phyloP scores from a whole-genome alignment of 1,140 invertebrate species.

The Drosophila parvula region DNA sequence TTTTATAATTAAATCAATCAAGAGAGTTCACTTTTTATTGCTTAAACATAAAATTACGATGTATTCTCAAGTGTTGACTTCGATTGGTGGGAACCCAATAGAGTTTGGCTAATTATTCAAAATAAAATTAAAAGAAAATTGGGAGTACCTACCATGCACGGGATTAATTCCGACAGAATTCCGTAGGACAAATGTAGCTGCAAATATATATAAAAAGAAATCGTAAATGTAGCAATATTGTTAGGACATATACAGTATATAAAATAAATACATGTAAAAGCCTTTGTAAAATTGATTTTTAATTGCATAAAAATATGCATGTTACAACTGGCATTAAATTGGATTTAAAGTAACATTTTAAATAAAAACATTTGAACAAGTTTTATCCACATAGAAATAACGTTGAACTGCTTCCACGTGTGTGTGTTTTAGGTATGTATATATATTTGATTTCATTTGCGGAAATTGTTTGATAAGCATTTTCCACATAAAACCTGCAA shows the following conservation, averaged over 20 bases:
- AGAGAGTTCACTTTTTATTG: slow-evolving; percentile 7
- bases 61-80: neutral
- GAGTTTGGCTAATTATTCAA: neutral
- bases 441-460: slow-evolving; percentile 35
- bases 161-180: neutral
- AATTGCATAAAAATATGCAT: neutral
- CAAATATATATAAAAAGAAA: neutral
- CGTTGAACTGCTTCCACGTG: neutral
- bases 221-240: neutral
- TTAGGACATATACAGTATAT: neutral
- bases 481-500: slow-evolving; percentile 21
- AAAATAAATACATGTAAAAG: neutral
- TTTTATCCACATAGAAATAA: slow-evolving; percentile 13
- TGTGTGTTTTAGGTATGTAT: neutral
- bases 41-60: neutral
- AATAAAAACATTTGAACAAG: slow-evolving; percentile 12
- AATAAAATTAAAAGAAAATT: neutral
- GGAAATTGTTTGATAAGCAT: slow-evolving; percentile 53
- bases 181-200: neutral
- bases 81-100: neutral
- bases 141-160: neutral
- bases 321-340: neutral
- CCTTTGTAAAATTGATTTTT: neutral
- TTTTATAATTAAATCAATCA: slow-evolving; percentile 18
- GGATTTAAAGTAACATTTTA: slow-evolving; percentile 16